phyloP scores from a whole-genome alignment of 2,797 vertebrate species.

The Epinephelus coioides region DNA sequence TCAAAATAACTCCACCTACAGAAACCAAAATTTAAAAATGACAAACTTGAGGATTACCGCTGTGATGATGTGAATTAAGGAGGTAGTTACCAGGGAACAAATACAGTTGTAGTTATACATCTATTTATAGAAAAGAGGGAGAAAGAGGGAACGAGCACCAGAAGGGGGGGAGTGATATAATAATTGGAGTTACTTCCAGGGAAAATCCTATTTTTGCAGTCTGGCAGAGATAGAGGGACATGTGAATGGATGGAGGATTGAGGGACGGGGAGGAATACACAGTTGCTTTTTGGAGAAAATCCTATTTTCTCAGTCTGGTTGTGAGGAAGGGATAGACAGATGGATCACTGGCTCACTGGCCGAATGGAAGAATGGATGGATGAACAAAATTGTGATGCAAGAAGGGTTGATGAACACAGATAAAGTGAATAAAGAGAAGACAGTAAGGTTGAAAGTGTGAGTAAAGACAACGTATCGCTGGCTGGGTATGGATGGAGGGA shows the following conservation, averaged over 20 bases:
- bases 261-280: constrained; percentile 55
- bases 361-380: background rate
- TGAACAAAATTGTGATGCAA: background rate
- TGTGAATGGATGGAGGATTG: constrained; percentile 66
- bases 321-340: constrained; percentile 43
- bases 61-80: constrained; percentile 55
- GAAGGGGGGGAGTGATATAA: constrained; percentile 56
- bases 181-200: constrained; percentile 74
- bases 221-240: constrained; percentile 71
- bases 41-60: constrained; percentile 54
- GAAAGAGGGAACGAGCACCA: constrained; percentile 11
- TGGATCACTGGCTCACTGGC: constrained; percentile 24
- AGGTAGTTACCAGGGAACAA: constrained; percentile 42
- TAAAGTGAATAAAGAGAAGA: constrained; percentile 15
- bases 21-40: constrained; percentile 47
- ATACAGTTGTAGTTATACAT: constrained; percentile 47
- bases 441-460: background rate
- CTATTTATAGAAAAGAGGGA: constrained; percentile 59
- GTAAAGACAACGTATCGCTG: background rate
- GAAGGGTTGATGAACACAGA: background rate
- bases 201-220: constrained; percentile 75
- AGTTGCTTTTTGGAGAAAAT: constrained; percentile 64
- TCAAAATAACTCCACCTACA: constrained; percentile 47
- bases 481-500: constrained; percentile 9
- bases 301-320: constrained; percentile 64